Evolutionary conservation across 2,113 vertebrate species (phyloP).

Genomic region (Pseudopodoces humilis): DNA sequence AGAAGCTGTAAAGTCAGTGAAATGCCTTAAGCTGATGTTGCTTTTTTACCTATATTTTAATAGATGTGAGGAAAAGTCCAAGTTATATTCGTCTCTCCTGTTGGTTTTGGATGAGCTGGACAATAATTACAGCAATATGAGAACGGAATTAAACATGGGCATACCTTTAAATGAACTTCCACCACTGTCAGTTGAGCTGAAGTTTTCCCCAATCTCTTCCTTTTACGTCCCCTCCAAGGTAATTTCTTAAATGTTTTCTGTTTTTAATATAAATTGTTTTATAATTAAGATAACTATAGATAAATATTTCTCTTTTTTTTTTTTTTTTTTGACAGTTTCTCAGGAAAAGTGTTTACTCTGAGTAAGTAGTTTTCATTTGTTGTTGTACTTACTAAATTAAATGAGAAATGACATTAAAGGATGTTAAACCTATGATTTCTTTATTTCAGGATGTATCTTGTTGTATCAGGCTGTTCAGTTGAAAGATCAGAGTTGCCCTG

Average conservation of each 20-base stretch:
- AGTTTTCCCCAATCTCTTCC: background rate
- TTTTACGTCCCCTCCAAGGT: background rate
- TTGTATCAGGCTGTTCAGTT: background rate
- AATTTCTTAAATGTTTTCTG: background rate
- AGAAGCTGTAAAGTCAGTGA: background rate
- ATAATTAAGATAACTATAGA: background rate
- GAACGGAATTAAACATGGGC: constrained; percentile 50
- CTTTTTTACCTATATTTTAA: background rate
- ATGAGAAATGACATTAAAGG: background rate
- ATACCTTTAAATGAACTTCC: constrained; percentile 59
- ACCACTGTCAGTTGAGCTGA: constrained; percentile 60
- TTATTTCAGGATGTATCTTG: background rate
- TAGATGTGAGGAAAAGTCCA: constrained; percentile 32
- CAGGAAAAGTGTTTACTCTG: background rate
- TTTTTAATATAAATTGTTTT: background rate
- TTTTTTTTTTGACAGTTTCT: constrained; percentile 52
- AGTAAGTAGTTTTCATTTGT: constrained; percentile 60
- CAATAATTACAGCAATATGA: constrained; percentile 48
- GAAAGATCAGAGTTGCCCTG: background rate
- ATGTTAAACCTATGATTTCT: background rate
- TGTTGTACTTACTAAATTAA: background rate
- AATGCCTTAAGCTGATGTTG: background rate
- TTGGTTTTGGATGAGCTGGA: constrained; percentile 55
- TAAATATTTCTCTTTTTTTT: background rate
- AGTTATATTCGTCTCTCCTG: constrained; percentile 24